A percentile compares a stretch with the other conserved stretches of the same genome.
phyloP scores from a whole-genome alignment of 1,140 invertebrate genomes.

The Macrotrachela quadricornifera region DNA sequence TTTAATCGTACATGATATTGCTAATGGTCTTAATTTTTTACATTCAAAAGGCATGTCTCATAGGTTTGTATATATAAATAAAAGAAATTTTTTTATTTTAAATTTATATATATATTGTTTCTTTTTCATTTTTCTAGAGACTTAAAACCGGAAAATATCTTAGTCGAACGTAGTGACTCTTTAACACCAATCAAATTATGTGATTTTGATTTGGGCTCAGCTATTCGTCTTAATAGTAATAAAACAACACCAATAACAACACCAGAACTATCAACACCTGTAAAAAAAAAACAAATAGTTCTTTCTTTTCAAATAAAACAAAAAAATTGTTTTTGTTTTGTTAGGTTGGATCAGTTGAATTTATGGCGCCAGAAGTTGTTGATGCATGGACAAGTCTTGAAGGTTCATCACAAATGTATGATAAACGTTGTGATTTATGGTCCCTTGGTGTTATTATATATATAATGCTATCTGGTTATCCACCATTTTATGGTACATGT shows the following conservation, averaged over 20 bases:
- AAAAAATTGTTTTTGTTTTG: too few relatives aligned
- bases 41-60: conserved; percentile 47
- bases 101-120: too few relatives aligned
- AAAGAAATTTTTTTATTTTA: too few relatives aligned
- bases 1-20: conserved; percentile 71
- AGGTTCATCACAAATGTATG: conserved; percentile 38
- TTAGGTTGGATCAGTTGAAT: conserved; percentile 69
- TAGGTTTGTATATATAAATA: conserved; percentile 21
- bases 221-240: conserved; percentile 59
- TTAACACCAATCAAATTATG: conserved; percentile 83
- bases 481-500: conserved; percentile 51
- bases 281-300: too few relatives aligned
- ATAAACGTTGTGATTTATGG: conserved; percentile 95
- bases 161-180: conserved; percentile 59
- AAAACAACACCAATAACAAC: conserved; percentile 57
- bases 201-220: conserved; percentile 89
- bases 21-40: conserved; percentile 72
- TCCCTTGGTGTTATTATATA: conserved; percentile 88
- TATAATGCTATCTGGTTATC: conserved; percentile 86
- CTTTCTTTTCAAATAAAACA: too few relatives aligned
- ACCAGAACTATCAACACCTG: conserved; percentile 71
- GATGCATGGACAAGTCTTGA: conserved; percentile 61
- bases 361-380: conserved; percentile 96
- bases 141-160: conserved; percentile 87
- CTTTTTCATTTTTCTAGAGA: too few relatives aligned